phyloP scores from a whole-genome alignment of 2,113 vertebrate genomes.

The Hemiscyllium ocellatum region DNA sequence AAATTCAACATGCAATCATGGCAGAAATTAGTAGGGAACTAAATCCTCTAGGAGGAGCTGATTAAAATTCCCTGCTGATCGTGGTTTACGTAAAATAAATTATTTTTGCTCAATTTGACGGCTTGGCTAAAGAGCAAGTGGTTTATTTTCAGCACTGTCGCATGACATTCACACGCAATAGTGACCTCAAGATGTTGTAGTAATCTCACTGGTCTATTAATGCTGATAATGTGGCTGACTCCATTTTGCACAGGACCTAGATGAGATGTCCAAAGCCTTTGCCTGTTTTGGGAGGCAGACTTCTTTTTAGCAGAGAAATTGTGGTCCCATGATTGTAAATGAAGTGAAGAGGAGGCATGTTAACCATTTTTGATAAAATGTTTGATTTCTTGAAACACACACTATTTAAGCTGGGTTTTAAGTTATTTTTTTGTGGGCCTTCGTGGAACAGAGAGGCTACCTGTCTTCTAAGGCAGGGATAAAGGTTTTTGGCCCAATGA shows the following conservation, averaged over 20 bases:
- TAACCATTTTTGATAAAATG: neutral
- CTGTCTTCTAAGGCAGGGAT: neutral
- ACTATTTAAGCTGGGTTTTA: neutral
- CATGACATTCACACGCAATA: neutral
- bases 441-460: neutral
- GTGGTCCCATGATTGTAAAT: neutral
- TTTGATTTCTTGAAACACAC: too few species aligned
- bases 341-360: neutral
- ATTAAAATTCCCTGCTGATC: constrained; percentile 5
- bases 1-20: constrained; percentile 1
- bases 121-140: neutral
- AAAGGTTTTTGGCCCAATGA: neutral
- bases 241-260: neutral
- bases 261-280: neutral
- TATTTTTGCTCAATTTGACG: neutral
- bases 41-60: constrained; percentile 1
- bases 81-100: neutral
- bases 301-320: neutral
- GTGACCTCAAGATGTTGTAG: neutral
- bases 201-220: neutral
- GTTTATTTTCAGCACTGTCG: neutral
- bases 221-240: neutral
- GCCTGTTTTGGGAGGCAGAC: neutral
- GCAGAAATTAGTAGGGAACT: constrained; percentile 19
- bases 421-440: neutral